Evolutionary conservation across 2,797 vertebrate genomes (phyloP), one percentile per base, ranked within the genome.

Genomic region (Euthynnus affinis): DNA sequence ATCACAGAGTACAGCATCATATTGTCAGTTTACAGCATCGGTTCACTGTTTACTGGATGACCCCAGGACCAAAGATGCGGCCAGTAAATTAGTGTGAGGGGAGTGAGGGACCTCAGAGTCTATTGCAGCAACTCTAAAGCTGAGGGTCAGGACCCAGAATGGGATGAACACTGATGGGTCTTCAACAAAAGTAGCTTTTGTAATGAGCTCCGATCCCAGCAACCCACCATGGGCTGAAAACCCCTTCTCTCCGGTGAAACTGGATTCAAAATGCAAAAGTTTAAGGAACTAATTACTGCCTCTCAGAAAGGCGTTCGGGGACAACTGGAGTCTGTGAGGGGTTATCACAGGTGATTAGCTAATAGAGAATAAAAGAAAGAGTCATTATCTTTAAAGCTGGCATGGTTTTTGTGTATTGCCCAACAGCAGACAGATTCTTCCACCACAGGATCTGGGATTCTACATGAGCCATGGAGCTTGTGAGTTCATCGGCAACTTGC

Each of bases 241-340:
- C 59, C 44, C 37, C 65, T 15, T 25, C 57, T 65, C 64, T 69
- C 74, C 40, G 15, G 40, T 27, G 73, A 58, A 53, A 18, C 3
- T 7, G 17, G 8, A 74, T 71, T 74, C 49, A 67, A 82, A 80
- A 76, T 34, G 55, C 29, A 63, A 29, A 78, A 37, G 52, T 81
- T 86, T 78, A n/a, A 55, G 27, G n/a, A 62, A 76, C 61, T 83
- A 85, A 90, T 87, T 85, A 85, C 48, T 61, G 67, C 64, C 46
- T 79, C 57, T 42, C 46, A 66, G 64, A 57, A 46, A 32, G 3
- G 2, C 42, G 25, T 70, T 56, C n/a, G 22, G 71, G 64, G 69
- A 71, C 20, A 20, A 18, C 9, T 6, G 0, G 44, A 0, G 52
- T 29, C 58, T 10, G 9, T 27, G 2, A 8, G 29, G 55, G 29